Evolutionary conservation across 2,113 vertebrate genomes (phyloP).

Genomic region (Hemiprocne comata): DNA sequence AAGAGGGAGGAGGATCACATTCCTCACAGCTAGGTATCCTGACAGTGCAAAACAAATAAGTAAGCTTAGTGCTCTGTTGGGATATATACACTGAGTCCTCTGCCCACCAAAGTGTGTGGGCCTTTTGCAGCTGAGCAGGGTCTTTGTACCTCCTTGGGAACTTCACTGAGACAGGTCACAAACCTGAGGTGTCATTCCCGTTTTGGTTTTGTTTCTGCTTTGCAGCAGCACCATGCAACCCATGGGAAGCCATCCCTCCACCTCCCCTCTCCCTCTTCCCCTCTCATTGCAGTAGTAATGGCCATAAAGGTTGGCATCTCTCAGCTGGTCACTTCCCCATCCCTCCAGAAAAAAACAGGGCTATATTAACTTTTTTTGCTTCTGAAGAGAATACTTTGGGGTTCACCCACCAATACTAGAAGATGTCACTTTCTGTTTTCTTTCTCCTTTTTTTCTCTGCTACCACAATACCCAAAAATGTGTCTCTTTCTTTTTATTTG

Average conservation of each 20-base stretch:
- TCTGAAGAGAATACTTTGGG: not conserved
- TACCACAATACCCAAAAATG: not conserved
- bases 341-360: not conserved
- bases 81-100: not conserved
- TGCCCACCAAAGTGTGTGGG: not conserved
- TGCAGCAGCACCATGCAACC: not conserved
- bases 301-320: not conserved
- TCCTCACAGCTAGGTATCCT: not conserved
- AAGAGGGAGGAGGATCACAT: not conserved
- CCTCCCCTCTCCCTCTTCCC: not conserved
- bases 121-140: not conserved
- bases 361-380: not conserved
- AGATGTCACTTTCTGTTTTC: not conserved
- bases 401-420: not conserved
- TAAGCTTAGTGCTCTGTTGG: not conserved
- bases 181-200: not conserved
- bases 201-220: not conserved
- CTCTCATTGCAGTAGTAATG: not conserved
- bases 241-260: not conserved
- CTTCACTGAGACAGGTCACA: not conserved
- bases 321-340: not conserved
- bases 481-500: not conserved
- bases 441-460: not conserved
- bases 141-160: rapidly evolving
- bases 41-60: not conserved